phyloP scores from a whole-genome alignment of 2,113 vertebrate genomes.

The Cranoglanis bouderius region DNA sequence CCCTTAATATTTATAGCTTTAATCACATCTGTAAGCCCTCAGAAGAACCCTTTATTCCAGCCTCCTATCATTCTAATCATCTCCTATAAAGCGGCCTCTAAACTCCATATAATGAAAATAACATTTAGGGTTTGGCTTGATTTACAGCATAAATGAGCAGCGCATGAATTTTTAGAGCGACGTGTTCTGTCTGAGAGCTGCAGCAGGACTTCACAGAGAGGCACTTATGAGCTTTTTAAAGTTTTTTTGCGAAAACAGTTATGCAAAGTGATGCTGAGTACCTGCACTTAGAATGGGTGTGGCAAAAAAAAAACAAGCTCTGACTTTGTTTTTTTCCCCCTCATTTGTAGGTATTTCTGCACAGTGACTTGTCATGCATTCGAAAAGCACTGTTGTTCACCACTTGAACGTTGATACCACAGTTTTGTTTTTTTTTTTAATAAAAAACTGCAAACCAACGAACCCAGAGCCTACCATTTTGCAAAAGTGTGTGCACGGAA shows the following conservation, averaged over 20 bases:
- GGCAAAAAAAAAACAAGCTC: background rate
- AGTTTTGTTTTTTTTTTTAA: background rate
- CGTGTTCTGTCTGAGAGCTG: slow-evolving; percentile 14
- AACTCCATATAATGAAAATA: slow-evolving; percentile 42
- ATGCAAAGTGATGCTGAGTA: background rate
- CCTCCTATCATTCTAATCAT: slow-evolving; percentile 37
- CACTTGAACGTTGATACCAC: background rate
- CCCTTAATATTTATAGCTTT: slow-evolving; percentile 33
- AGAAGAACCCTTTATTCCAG: slow-evolving; percentile 5
- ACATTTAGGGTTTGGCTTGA: slow-evolving; percentile 31
- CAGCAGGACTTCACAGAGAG: slow-evolving; percentile 22
- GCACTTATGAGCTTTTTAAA: slow-evolving; percentile 43
- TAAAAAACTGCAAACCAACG: background rate
- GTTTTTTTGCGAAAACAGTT: slow-evolving; percentile 16
- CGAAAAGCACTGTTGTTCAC: background rate
- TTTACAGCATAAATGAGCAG: slow-evolving; percentile 44
- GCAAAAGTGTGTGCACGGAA: background rate
- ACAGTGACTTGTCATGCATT: background rate
- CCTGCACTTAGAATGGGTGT: slow-evolving; percentile 3
- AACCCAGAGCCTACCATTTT: too few relatives aligned
- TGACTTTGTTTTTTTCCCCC: background rate
- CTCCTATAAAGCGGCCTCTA: slow-evolving; percentile 39
- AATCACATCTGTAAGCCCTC: slow-evolving; percentile 29
- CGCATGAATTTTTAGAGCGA: slow-evolving; percentile 32
- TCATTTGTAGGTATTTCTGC: background rate